phyloP scores from a whole-genome alignment of 2,113 vertebrate species.

The Ictalurus punctatus region DNA sequence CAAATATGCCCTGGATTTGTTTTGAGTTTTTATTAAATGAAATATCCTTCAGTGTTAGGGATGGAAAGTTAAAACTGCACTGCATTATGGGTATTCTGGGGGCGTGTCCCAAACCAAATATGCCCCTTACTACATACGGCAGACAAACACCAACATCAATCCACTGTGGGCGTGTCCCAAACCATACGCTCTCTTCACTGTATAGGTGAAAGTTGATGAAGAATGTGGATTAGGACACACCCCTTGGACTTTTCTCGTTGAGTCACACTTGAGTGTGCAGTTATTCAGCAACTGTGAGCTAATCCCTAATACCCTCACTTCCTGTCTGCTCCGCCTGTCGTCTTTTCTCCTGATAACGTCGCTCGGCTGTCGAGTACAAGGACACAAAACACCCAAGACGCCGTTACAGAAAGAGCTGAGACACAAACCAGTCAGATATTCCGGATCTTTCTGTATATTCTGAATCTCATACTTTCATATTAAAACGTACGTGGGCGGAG shows the following conservation, averaged over 20 bases:
- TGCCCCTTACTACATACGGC: neutral
- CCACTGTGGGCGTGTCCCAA: neutral
- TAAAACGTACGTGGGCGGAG: neutral
- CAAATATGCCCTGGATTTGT: neutral
- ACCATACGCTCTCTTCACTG: neutral
- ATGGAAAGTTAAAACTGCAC: neutral
- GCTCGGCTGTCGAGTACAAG: neutral
- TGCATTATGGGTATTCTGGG: neutral
- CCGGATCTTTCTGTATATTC: neutral
- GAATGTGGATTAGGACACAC: slow-evolving; percentile 35
- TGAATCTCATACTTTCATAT: too few species aligned
- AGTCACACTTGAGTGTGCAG: neutral
- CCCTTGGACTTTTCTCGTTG: neutral
- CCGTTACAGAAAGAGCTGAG: neutral
- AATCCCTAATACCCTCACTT: slow-evolving; percentile 24
- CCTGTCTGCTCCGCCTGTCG: slow-evolving; percentile 34
- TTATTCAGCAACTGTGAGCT: slow-evolving; percentile 6
- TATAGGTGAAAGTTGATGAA: slow-evolving; percentile 4
- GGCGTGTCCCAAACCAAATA: slow-evolving; percentile 1
- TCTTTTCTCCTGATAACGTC: slow-evolving; percentile 28
- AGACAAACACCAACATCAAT: neutral
- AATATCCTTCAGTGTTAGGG: neutral
- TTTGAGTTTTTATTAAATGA: neutral
- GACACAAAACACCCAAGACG: neutral
- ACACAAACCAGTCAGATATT: neutral